phyloP scores from a whole-genome alignment of 2,113 vertebrate species.

The Chloebia gouldiae region DNA sequence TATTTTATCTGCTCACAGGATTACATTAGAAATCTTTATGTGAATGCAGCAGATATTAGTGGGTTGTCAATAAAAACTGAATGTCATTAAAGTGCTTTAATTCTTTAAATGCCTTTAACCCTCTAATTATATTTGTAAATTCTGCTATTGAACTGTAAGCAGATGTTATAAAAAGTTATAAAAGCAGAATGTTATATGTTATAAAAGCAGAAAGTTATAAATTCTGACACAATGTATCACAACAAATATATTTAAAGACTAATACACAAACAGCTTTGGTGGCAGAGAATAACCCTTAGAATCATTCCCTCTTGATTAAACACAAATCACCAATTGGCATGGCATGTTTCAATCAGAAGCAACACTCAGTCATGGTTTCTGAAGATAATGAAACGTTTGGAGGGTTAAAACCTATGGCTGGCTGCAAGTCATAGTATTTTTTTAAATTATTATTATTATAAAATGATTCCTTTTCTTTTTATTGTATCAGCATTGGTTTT shows the following conservation, averaged over 20 bases:
- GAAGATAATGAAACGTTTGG: neutral
- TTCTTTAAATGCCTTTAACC: conserved; percentile 42
- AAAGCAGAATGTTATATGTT: no score
- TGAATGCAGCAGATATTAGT: neutral
- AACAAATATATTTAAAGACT: neutral
- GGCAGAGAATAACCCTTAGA: neutral
- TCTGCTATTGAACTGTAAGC: neutral
- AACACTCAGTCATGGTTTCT: neutral
- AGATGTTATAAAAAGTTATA: no score
- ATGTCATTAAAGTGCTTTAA: conserved; percentile 8
- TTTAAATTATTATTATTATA: neutral
- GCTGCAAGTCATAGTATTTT: neutral
- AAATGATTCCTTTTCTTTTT: neutral
- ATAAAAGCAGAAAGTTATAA: neutral
- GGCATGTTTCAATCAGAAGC: neutral
- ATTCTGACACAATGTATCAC: neutral
- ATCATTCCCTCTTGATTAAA: neutral
- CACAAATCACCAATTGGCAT: neutral
- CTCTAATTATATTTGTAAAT: conserved; percentile 31
- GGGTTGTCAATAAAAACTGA: conserved; percentile 33
- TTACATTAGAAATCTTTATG: conserved; percentile 24
- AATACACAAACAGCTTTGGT: neutral
- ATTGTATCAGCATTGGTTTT: neutral
- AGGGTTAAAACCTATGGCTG: neutral
- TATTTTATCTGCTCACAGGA: conserved; percentile 38